Evolutionary conservation across 2,797 vertebrate genomes (phyloP).

Genomic region (Enteromius argenteus): DNA sequence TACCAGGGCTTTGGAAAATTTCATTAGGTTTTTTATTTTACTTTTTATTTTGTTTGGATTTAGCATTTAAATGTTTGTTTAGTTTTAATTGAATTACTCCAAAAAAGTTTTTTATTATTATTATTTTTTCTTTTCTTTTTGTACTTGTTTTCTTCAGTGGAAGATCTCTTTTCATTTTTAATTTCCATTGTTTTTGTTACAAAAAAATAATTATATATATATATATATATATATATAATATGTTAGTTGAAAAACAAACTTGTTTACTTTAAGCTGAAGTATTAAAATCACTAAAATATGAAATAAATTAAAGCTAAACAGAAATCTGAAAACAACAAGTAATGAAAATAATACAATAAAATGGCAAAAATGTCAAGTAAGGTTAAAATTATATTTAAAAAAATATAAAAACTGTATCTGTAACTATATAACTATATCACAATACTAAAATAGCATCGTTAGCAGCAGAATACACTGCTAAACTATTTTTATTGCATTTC

Average conservation of each 20-base stretch:
- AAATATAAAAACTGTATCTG: too few relatives aligned
- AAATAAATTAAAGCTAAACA: neutral
- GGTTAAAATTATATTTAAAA: neutral
- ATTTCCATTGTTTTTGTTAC: too few relatives aligned
- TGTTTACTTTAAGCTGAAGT: neutral
- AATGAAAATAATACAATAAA: neutral
- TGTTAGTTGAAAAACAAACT: neutral
- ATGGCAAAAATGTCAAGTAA: neutral
- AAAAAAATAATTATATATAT: too few relatives aligned
- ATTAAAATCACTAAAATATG: neutral
- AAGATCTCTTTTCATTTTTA: neutral
- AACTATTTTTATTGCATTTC: too few relatives aligned
- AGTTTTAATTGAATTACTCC: neutral
- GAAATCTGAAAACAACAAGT: neutral
- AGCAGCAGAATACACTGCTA: neutral
- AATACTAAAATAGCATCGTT: neutral
- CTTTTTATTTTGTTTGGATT: neutral
- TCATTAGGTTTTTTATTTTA: neutral
- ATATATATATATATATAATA: neutral
- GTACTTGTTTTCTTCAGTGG: neutral
- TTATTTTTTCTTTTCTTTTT: neutral
- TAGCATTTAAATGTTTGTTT: neutral
- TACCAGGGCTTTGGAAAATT: neutral
- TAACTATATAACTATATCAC: neutral
- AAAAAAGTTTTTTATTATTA: neutral